These are phyloP conservation scores for Caranx ignobilis DNA, from an alignment of 2,113 vertebrate species.

Conservation along the genomic window DNA sequence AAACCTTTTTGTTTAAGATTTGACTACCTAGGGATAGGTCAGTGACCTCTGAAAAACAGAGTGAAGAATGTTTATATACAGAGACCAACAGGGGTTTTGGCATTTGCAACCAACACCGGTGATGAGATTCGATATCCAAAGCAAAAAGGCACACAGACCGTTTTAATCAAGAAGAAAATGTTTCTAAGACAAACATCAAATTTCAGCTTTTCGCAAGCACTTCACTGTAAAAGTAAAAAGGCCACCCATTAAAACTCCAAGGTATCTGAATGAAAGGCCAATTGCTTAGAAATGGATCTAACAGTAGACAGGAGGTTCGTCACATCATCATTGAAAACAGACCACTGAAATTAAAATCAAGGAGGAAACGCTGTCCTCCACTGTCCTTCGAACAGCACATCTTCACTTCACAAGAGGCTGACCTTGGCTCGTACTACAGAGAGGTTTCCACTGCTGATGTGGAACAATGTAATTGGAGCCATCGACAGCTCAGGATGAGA, in stretches of 20 bases:
- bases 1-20: not conserved
- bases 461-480: constrained; percentile 35
- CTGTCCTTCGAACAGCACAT: constrained; percentile 4
- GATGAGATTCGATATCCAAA: not conserved
- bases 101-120: not conserved
- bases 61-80: not conserved
- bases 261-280: not conserved
- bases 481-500: constrained; percentile 44
- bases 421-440: constrained; percentile 31
- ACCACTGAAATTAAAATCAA: not conserved
- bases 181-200: not conserved
- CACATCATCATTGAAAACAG: not conserved
- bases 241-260: not conserved
- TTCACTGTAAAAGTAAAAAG: not conserved
- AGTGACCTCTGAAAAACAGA: not conserved
- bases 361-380: not conserved
- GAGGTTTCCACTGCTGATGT: constrained; percentile 30
- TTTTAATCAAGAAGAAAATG: not conserved
- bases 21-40: not conserved
- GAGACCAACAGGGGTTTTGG: not conserved
- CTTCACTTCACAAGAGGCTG: constrained; percentile 3
- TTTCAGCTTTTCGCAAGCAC: not conserved
- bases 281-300: too few species aligned
- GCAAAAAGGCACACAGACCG: too few species aligned
- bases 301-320: too few species aligned